phyloP scores from a whole-genome alignment of 1,140 invertebrate species.

The Stenopsyche tienmushanensis region DNA sequence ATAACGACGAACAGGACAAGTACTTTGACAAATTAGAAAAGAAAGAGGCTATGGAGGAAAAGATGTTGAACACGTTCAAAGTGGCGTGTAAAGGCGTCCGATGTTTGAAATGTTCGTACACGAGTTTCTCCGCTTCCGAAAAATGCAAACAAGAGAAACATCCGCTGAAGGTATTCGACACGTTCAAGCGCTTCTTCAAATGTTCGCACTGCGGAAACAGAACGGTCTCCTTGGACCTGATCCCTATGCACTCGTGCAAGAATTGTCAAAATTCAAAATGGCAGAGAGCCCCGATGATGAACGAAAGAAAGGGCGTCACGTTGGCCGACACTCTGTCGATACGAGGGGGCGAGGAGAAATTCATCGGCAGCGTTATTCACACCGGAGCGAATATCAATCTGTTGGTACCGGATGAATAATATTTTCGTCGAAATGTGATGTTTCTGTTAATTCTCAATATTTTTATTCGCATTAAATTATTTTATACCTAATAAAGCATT shows the following conservation, averaged over 20 bases:
- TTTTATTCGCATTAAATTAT: neutral
- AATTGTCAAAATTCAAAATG: constrained; percentile 75
- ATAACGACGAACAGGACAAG: constrained; percentile 75
- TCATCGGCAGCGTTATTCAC: constrained; percentile 59
- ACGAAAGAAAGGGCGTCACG: constrained; percentile 63
- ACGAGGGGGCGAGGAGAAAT: constrained; percentile 71
- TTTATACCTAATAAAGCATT: neutral
- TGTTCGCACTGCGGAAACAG: constrained; percentile 84
- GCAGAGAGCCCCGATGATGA: constrained; percentile 78
- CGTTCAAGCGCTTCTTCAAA: constrained; percentile 87
- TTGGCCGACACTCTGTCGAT: constrained; percentile 62
- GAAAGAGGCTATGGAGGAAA: constrained; percentile 90
- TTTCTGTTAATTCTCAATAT: neutral
- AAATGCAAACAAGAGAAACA: constrained; percentile 81
- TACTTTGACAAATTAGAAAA: constrained; percentile 87
- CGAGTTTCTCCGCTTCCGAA: constrained; percentile 79
- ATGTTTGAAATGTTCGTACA: constrained; percentile 89
- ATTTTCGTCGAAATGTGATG: neutral
- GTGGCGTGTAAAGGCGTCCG: constrained; percentile 82
- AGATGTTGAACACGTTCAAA: constrained; percentile 85
- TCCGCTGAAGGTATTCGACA: constrained; percentile 72
- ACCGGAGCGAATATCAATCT: constrained; percentile 67
- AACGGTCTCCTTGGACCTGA: constrained; percentile 72
- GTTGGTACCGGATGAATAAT: constrained; percentile 55
- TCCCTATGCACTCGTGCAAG: constrained; percentile 75